These are phyloP conservation scores for Beris morrisii DNA, from an alignment of 2,888 invertebrate species.

Conservation along the genomic window DNA sequence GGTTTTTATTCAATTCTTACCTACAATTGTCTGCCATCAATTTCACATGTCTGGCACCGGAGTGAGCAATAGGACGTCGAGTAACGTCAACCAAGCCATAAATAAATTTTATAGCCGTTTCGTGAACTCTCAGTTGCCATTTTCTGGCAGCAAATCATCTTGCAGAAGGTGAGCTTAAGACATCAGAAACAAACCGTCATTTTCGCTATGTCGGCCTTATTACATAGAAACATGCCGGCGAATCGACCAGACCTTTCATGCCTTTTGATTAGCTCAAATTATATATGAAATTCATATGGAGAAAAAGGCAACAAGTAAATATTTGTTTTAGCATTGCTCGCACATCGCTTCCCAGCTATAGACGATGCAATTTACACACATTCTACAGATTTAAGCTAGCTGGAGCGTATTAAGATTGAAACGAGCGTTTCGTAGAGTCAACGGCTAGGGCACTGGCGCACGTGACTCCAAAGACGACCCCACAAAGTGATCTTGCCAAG, in stretches of 20 bases:
- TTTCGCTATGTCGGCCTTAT: no score
- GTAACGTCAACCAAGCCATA: slow-evolving; percentile 24
- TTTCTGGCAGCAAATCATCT: slow-evolving; percentile 23
- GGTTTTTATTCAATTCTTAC: no score
- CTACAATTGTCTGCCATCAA: no score
- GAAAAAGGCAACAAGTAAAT: no score
- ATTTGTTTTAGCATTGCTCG: no score
- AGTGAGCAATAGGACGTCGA: slow-evolving; percentile 16
- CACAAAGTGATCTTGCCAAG: slow-evolving; percentile 21
- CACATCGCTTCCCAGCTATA: no score
- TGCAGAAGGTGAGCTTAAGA: slow-evolving; percentile 1
- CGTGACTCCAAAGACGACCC: slow-evolving; percentile 26
- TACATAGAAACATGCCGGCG: no score
- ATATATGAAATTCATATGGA: no score
- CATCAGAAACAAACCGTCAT: no score
- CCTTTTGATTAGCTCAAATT: no score
- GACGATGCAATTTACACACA: not conserved
- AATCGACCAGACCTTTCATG: no score
- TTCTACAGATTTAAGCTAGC: not conserved
- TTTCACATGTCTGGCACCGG: not conserved
- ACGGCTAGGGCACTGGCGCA: slow-evolving; percentile 3
- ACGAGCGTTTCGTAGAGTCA: not conserved
- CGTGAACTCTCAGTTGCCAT: slow-evolving; percentile 33
- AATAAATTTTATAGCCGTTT: slow-evolving; percentile 36
- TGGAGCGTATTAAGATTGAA: not conserved